These are phyloP conservation scores for Syrmaticus mikado DNA, from an alignment of 2,113 vertebrate species.

Conservation along the genomic window DNA sequence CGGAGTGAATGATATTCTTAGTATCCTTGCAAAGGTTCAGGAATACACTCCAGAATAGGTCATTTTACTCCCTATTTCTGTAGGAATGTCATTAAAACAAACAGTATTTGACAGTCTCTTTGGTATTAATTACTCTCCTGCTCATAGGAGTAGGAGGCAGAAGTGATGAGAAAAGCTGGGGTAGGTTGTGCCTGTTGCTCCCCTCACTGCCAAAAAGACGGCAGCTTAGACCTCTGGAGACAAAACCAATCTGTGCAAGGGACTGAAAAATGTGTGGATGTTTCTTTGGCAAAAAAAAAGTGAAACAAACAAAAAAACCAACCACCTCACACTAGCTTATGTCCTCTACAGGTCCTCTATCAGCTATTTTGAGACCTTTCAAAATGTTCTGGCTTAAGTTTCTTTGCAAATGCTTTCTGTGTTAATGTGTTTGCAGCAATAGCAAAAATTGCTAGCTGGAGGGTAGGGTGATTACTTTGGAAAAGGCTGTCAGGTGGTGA, in stretches of 20 bases:
- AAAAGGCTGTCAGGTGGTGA: background rate
- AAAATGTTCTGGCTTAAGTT: background rate
- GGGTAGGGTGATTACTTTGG: background rate
- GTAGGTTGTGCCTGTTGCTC: fast-evolving
- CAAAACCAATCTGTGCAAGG: background rate
- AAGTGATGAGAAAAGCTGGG: fast-evolving
- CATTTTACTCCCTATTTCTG: too few relatives aligned
- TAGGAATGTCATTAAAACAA: too few relatives aligned
- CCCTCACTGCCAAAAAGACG: background rate
- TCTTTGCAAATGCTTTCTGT: background rate
- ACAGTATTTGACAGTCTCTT: fast-evolving
- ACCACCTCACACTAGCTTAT: background rate
- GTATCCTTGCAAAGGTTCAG: fast-evolving
- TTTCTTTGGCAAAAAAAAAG: too few relatives aligned
- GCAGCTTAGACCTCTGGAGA: background rate
- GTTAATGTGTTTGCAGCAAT: fast-evolving
- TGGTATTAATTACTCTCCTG: fast-evolving
- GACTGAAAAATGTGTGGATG: background rate
- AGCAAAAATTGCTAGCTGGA: background rate
- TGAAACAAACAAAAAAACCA: background rate
- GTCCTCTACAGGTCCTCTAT: background rate
- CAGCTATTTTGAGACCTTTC: background rate
- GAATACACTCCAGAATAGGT: background rate
- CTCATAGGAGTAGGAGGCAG: background rate
- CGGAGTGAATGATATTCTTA: fast-evolving